Percentiles rank a stretch among this genome's conserved stretches.
phyloP scores from a whole-genome alignment of 2,797 vertebrate species.

The Pantherophis alleghaniensis region DNA sequence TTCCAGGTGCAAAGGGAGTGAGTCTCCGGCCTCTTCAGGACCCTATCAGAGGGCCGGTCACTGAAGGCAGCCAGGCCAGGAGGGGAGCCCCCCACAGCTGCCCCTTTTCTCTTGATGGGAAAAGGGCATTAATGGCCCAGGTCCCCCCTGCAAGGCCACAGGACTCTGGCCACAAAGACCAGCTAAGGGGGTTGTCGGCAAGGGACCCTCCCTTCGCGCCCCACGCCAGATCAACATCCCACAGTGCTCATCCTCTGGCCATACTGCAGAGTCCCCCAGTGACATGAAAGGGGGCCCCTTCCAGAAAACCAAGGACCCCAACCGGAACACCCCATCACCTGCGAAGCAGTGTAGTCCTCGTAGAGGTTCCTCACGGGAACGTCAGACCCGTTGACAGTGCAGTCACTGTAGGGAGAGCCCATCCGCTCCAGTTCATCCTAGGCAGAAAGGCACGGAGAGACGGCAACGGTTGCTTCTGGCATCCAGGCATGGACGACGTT shows the following conservation, averaged over 20 bases:
- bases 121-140: background rate
- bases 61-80: background rate
- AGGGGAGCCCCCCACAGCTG: background rate
- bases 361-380: conserved; percentile 73
- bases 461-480: background rate
- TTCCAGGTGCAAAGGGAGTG: background rate
- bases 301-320: background rate
- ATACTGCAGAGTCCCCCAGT: background rate
- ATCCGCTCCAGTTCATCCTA: conserved; percentile 76
- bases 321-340: conserved; percentile 60
- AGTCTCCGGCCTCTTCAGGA: background rate
- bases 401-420: conserved; percentile 74
- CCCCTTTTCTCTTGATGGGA: background rate
- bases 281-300: background rate
- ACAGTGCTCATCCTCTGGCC: background rate
- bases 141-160: background rate
- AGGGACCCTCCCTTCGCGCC: background rate
- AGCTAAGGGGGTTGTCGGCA: background rate
- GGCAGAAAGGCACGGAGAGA: background rate
- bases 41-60: background rate
- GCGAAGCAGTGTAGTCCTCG: conserved; percentile 66
- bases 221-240: background rate
- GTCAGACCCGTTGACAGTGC: conserved; percentile 74
- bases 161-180: background rate
- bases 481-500: fast-evolving